phyloP scores from a whole-genome alignment of 2,113 vertebrate species.

The Urocynchramus pylzowi region DNA sequence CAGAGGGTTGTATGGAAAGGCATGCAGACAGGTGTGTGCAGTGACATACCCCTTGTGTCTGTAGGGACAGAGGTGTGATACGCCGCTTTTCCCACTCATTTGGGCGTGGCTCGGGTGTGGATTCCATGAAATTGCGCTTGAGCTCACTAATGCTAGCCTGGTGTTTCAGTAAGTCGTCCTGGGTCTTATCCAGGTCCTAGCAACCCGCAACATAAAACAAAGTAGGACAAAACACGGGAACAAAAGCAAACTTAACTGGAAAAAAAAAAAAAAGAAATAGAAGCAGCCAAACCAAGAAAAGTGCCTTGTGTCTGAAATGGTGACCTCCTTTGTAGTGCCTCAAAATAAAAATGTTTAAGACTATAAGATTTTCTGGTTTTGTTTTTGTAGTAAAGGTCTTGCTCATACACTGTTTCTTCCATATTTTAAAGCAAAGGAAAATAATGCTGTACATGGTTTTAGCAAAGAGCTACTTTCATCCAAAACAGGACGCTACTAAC shows the following conservation, averaged over 20 bases:
- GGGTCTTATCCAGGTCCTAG: constrained; percentile 98
- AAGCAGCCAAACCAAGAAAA: constrained; percentile 67
- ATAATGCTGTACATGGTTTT: background rate
- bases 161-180: constrained; percentile 98
- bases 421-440: background rate
- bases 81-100: constrained; percentile 98
- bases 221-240: constrained; percentile 71
- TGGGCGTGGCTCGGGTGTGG: constrained; percentile 91
- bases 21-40: constrained; percentile 41
- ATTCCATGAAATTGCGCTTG: constrained; percentile 99
- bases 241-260: constrained; percentile 64
- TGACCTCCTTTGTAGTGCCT: background rate
- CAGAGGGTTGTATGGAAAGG: background rate
- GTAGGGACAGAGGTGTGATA: constrained; percentile 87
- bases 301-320: constrained; percentile 76
- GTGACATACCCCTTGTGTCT: constrained; percentile 93
- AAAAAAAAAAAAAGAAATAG: constrained; percentile 15
- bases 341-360: background rate
- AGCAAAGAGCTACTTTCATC: background rate
- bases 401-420: background rate
- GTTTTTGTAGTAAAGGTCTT: background rate
- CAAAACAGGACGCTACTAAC: background rate
- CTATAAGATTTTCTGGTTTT: background rate
- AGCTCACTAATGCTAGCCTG: constrained; percentile 99
- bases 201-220: constrained; percentile 69